phyloP scores from a whole-genome alignment of 2,888 invertebrate species.

The Nemotelus nigrinus region DNA sequence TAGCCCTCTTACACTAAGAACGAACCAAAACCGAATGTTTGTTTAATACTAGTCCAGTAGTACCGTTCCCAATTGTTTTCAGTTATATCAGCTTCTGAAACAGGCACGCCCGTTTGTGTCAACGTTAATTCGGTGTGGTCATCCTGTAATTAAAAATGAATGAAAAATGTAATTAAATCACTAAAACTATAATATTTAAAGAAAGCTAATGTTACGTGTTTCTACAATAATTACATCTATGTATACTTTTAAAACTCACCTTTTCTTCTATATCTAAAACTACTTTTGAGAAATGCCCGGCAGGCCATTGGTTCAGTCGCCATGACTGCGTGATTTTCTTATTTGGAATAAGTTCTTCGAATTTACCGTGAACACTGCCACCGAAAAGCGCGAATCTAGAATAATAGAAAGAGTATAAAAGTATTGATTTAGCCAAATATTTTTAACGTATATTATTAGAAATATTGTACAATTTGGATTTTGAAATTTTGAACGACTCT shows the following conservation, averaged over 20 bases:
- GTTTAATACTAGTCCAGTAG: conserved; percentile 94
- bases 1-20: conserved; percentile 50
- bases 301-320: conserved; percentile 96
- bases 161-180: neutral
- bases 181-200: neutral
- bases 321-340: conserved; percentile 89
- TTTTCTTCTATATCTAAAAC: conserved; percentile 86
- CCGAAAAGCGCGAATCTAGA: conserved; percentile 84
- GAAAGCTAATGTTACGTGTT: no score
- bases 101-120: conserved; percentile 86
- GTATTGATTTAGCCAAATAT: conserved; percentile 11
- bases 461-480: no score
- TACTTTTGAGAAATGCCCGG: conserved; percentile 89
- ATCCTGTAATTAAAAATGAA: conserved; percentile 66
- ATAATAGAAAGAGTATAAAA: conserved; percentile 24
- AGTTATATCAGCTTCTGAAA: conserved; percentile 80
- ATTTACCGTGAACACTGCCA: conserved; percentile 91
- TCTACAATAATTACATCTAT: no score
- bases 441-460: conserved; percentile 2
- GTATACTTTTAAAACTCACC: conserved; percentile 62
- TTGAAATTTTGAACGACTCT: no score
- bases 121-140: conserved; percentile 87
- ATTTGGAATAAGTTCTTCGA: conserved; percentile 83
- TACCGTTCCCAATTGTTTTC: conserved; percentile 90
- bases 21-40: conserved; percentile 63